Conservation (phyloP, 2,888 invertebrate species). For the Apoda limacodes region DNA sequence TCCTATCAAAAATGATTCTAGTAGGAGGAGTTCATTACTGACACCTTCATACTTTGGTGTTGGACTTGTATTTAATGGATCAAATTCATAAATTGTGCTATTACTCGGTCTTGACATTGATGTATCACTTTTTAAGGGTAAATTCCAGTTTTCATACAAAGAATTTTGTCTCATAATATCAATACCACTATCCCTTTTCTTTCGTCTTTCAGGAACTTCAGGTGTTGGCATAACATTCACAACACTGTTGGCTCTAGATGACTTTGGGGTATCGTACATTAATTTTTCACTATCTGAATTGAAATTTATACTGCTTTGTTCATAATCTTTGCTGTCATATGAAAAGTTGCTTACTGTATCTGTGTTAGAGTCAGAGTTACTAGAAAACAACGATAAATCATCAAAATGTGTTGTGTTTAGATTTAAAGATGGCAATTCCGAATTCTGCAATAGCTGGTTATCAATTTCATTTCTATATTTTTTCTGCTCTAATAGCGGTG, state of each 20-base stretch:
- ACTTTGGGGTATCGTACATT: slow-evolving; percentile 52
- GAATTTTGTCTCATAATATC: slow-evolving; percentile 48
- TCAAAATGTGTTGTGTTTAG: slow-evolving; percentile 43
- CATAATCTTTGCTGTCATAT: slow-evolving; percentile 40
- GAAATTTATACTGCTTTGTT: slow-evolving; percentile 24
- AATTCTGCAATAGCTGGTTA: slow-evolving; percentile 15
- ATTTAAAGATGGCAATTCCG: slow-evolving; percentile 32
- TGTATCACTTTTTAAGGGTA: slow-evolving; percentile 28
- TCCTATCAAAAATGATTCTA: slow-evolving; percentile 76
- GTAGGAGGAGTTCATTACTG: slow-evolving; percentile 72
- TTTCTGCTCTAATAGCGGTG: slow-evolving; percentile 65
- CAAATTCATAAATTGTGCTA: slow-evolving; percentile 80
- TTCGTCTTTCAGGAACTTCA: slow-evolving; percentile 42
- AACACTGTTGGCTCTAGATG: slow-evolving; percentile 43
- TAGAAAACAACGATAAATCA: slow-evolving; percentile 47
- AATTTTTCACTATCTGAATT: slow-evolving; percentile 30
- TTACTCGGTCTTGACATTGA: slow-evolving; percentile 41
- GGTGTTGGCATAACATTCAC: slow-evolving; percentile 36
- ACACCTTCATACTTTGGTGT: slow-evolving; percentile 45
- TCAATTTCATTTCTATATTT: slow-evolving; percentile 31
- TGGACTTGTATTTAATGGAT: slow-evolving; percentile 62
- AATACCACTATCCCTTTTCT: slow-evolving; percentile 31
- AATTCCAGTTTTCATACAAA: slow-evolving; percentile 52
- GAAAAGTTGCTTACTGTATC: slow-evolving; percentile 48
- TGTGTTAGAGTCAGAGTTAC: slow-evolving; percentile 46